These are phyloP conservation scores for Rhinogobio ventralis DNA, from an alignment of 2,797 vertebrate genomes.

Conservation along the genomic window DNA sequence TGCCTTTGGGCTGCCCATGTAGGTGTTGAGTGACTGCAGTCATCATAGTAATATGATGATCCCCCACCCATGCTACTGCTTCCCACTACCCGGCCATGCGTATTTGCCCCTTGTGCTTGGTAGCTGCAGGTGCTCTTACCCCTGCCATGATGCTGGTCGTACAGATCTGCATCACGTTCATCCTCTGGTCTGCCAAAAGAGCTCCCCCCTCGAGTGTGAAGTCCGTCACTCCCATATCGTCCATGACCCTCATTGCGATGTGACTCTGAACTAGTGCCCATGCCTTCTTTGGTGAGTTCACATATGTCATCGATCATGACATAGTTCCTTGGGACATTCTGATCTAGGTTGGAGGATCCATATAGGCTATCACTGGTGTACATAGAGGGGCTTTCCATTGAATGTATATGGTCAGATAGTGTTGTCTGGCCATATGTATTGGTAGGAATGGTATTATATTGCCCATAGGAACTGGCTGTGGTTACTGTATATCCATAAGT, in stretches of 20 bases:
- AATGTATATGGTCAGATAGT: conserved; percentile 73
- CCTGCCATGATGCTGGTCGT: conserved; percentile 87
- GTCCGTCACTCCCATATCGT: conserved; percentile 77
- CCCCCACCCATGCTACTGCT: conserved; percentile 81
- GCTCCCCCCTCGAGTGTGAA: conserved; percentile 84
- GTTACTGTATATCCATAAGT: conserved; percentile 80
- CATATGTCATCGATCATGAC: conserved; percentile 99
- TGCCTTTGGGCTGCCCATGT: conserved; percentile 83
- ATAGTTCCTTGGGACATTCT: conserved; percentile 95
- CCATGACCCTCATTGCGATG: conserved; percentile 81
- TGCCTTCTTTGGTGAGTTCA: conserved; percentile 94
- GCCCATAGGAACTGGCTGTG: conserved; percentile 80
- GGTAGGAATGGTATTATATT: conserved; percentile 77
- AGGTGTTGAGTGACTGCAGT: conserved; percentile 74
- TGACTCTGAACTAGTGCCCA: conserved; percentile 79
- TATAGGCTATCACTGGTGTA: conserved; percentile 91
- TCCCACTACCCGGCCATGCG: conserved; percentile 86
- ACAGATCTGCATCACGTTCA: conserved; percentile 93
- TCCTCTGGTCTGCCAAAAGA: conserved; percentile 93
- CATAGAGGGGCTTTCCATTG: conserved; percentile 83
- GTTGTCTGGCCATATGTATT: conserved; percentile 81
- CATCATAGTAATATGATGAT: conserved; percentile 87
- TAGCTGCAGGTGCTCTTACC: conserved; percentile 90
- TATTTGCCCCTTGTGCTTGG: conserved; percentile 80
- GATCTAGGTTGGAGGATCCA: conserved; percentile 87